phyloP scores from a whole-genome alignment of 2,888 invertebrate genomes.

The Drosophila phalerata region DNA sequence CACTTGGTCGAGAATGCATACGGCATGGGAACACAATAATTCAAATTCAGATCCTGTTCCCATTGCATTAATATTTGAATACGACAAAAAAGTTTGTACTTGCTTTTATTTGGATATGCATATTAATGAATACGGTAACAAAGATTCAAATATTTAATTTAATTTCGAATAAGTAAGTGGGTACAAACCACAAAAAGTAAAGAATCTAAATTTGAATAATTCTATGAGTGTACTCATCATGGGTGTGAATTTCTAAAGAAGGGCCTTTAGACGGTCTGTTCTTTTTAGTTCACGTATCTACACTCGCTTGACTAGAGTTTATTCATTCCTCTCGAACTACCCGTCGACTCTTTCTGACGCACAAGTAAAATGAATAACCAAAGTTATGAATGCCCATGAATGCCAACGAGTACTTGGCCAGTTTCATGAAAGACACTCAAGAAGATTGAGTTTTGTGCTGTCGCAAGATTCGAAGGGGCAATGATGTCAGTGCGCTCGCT shows the following conservation, averaged over 20 bases:
- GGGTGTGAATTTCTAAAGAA: not conserved
- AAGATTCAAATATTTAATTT: not conserved
- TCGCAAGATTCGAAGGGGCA: constrained; percentile 27
- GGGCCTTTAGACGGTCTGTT: not conserved
- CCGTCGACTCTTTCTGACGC: not conserved
- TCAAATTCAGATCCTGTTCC: constrained; percentile 2
- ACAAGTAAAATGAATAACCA: constrained; percentile 13
- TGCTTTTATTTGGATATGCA: not conserved
- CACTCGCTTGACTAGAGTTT: constrained; percentile 9
- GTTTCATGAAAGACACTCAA: constrained; percentile 25
- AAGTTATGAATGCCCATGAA: constrained; percentile 24
- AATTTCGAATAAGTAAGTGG: not conserved
- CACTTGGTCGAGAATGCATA: constrained; percentile 27
- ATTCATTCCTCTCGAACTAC: constrained; percentile 6
- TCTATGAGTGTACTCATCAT: constrained; percentile 1
- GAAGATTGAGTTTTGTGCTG: constrained; percentile 27
- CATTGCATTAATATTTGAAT: constrained; percentile 1
- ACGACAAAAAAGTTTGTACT: not conserved
- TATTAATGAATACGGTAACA: not conserved
- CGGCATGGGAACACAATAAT: constrained; percentile 24
- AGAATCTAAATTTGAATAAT: constrained; percentile 4
- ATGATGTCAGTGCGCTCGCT: constrained; percentile 38
- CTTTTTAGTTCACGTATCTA: not conserved
- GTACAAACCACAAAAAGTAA: not conserved
- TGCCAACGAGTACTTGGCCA: constrained; percentile 17